Evolutionary conservation across 2,797 vertebrate species (phyloP), one percentile per base, ranked within the genome.

Genomic region (Lithobates pipiens): DNA sequence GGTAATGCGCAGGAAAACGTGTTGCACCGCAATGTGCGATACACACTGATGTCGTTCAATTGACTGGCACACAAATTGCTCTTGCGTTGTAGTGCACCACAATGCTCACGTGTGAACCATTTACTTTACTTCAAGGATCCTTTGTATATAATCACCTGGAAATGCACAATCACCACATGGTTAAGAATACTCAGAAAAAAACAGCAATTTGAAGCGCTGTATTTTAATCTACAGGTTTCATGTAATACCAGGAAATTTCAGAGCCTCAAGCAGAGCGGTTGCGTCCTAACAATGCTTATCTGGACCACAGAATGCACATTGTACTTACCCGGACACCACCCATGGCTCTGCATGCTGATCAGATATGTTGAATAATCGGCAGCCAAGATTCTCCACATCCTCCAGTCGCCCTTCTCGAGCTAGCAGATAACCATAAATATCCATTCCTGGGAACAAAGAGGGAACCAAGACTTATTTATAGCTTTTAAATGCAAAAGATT

Each of bases 281-380:
- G 54, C 21, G 5, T 29, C 65, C 15, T 0, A 27, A 0, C 10
- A 25, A 27, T 36, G 34, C 21, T 42, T 29, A 76, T 57, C 29
- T 36, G 29, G 21, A 77, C 29, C n/a, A 84, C 67, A 70, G 11
- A 13, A 23, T 69, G 46, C n/a, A 29, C 5, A 73, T 54, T 50
- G 61, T 34, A 77, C 96, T 93, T 90, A 99, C 98, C 98, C 98
- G 0, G 98, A 99, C 6, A 99, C 98, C 77, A 99, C 98, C 98
- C 98, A 99, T 29, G 98, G 97, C 69, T 99, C 98, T 0, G 98
- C 98, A 0, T 99, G 98, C 57, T 99, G 98, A 89, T 99, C 98
- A 16, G 98, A 99, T 85, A 99, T 99, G 88, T 99, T 99, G 92
- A 99, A 99, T 54, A 99, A 94, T n/a, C 98, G 95, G 82, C 98